These are phyloP conservation scores for Andricus grossulariae DNA, from an alignment of 1,140 invertebrate species.

Conservation along the genomic window DNA sequence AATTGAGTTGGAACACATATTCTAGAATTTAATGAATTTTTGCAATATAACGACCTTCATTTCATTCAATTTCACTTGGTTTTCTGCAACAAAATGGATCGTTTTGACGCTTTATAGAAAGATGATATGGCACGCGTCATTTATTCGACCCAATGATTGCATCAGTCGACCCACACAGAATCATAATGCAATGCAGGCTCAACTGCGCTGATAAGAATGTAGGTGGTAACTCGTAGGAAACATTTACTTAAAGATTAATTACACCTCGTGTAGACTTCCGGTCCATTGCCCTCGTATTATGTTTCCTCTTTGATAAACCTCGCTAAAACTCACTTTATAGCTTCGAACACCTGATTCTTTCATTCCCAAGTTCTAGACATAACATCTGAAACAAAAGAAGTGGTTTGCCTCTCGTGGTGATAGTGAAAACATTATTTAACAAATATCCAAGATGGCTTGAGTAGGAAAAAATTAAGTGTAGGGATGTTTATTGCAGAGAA, in stretches of 20 bases:
- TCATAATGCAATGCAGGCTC: neutral
- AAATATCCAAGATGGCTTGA: no score
- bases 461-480: no score
- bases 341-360: conserved; percentile 6
- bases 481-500: no score
- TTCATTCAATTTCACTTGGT: no score
- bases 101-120: no score
- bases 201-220: conserved; percentile 1
- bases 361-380: neutral
- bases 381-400: neutral
- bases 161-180: neutral
- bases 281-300: conserved; percentile 7
- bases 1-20: no score
- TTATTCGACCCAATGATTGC: no score
- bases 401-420: neutral
- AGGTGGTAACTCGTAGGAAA: neutral
- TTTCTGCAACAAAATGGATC: no score
- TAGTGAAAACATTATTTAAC: no score
- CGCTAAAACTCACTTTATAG: neutral
- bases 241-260: conserved; percentile 26
- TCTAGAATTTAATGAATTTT: no score
- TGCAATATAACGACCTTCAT: no score
- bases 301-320: conserved; percentile 5
- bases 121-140: no score
- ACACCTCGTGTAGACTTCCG: neutral